A percentile compares a stretch with the other conserved stretches of the same genome.
Evolutionary conservation across 2,113 vertebrate species (phyloP).

Genomic region (Gambusia affinis): DNA sequence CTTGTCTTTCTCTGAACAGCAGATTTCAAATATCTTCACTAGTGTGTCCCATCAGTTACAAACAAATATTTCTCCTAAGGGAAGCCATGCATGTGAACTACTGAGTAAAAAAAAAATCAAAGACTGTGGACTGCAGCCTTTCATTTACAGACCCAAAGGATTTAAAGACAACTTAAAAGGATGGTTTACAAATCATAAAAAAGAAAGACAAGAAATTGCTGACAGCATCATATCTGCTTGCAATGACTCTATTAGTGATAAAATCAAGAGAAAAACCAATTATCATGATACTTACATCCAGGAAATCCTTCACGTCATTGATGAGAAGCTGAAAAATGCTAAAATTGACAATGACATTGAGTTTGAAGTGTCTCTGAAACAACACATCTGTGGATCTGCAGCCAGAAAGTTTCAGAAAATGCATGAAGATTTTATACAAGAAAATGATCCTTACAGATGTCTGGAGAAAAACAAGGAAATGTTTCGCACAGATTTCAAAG

Average conservation of each 20-base stretch:
- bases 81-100: too few relatives aligned
- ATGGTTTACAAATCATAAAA: too few relatives aligned
- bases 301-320: slow-evolving; percentile 18
- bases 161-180: too few relatives aligned
- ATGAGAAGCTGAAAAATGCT: background rate
- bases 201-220: background rate
- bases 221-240: slow-evolving; percentile 17
- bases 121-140: too few relatives aligned
- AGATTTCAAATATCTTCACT: too few relatives aligned
- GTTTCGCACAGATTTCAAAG: slow-evolving; percentile 51
- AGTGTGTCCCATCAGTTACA: too few relatives aligned
- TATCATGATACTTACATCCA: slow-evolving; percentile 58
- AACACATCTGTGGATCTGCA: slow-evolving; percentile 66
- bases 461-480: slow-evolving; percentile 41
- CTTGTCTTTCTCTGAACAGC: too few relatives aligned
- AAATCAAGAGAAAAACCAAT: fast-evolving
- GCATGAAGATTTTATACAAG: slow-evolving; percentile 47
- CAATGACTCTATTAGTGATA: too few relatives aligned
- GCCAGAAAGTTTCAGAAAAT: slow-evolving; percentile 51
- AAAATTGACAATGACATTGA: fast-evolving
- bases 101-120: too few relatives aligned
- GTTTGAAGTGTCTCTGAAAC: slow-evolving; percentile 69
- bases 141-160: too few relatives aligned
- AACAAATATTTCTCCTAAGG: too few relatives aligned
- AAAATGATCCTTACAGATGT: slow-evolving; percentile 54